Evolutionary conservation across 2,888 invertebrate species (phyloP).

Genomic region (Atethmia centrago): DNA sequence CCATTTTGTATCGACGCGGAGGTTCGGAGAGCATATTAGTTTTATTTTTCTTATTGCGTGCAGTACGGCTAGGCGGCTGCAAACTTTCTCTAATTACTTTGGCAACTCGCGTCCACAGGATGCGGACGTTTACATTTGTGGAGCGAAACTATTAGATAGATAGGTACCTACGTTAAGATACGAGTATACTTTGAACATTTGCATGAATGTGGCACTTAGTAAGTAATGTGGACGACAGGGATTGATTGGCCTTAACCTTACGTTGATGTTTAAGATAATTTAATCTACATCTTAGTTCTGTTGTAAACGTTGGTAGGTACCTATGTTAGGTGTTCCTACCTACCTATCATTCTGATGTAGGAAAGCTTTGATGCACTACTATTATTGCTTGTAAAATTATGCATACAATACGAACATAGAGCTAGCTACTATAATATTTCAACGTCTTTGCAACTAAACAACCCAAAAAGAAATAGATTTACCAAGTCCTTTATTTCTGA

Average conservation of each 20-base stretch:
- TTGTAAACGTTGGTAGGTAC: too few species aligned
- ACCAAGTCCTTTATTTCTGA: background rate
- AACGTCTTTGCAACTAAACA: background rate
- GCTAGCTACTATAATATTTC: background rate
- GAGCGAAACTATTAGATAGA: slow-evolving; percentile 66
- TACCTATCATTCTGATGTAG: background rate
- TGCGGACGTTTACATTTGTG: slow-evolving; percentile 66
- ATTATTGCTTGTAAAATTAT: background rate
- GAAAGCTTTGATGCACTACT: background rate
- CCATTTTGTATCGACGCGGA: slow-evolving; percentile 39
- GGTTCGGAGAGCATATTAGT: slow-evolving; percentile 58
- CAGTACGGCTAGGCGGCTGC: slow-evolving; percentile 54
- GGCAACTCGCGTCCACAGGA: slow-evolving; percentile 73
- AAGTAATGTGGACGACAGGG: slow-evolving; percentile 21
- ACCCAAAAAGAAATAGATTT: background rate
- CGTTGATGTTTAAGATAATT: slow-evolving; percentile 24
- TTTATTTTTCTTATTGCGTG: slow-evolving; percentile 67
- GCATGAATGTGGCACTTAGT: slow-evolving; percentile 37
- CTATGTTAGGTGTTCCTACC: background rate
- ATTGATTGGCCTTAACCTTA: slow-evolving; percentile 14
- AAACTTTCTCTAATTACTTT: slow-evolving; percentile 81
- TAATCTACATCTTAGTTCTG: slow-evolving; percentile 23
- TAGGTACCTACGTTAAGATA: slow-evolving; percentile 38
- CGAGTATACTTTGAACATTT: slow-evolving; percentile 44
- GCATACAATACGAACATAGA: background rate